Percentiles rank a stretch among this genome's conserved stretches.
phyloP scores from a whole-genome alignment of 2,888 invertebrate species.

The Anthrax anthrax region DNA sequence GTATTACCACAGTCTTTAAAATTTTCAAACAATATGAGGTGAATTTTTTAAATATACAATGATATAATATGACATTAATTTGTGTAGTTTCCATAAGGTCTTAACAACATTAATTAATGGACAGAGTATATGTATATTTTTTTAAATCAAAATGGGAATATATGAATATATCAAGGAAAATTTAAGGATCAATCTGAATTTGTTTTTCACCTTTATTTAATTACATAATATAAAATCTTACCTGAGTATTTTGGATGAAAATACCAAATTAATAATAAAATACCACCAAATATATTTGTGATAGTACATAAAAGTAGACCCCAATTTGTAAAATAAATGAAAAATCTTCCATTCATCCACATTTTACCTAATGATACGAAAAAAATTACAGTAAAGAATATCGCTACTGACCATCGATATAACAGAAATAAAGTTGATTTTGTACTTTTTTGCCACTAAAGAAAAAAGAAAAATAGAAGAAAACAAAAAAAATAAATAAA shows the following conservation, averaged over 20 bases:
- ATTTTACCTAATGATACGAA: slow-evolving; percentile 20
- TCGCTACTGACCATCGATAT: slow-evolving; percentile 28
- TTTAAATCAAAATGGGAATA: too few species aligned
- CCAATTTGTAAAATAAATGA: slow-evolving; percentile 34
- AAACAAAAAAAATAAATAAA: neutral
- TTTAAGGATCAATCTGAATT: too few species aligned
- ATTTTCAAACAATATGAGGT: too few species aligned
- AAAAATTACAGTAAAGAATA: slow-evolving; percentile 23
- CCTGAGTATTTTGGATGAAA: slow-evolving; percentile 19
- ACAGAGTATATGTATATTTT: too few species aligned
- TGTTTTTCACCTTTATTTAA: too few species aligned
- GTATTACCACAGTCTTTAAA: too few species aligned
- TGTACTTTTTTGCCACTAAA: slow-evolving; percentile 29
- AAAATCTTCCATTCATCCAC: slow-evolving; percentile 24
- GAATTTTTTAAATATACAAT: too few species aligned
- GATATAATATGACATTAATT: too few species aligned
- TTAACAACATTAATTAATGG: too few species aligned
- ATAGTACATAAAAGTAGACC: slow-evolving; percentile 26
- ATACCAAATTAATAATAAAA: slow-evolving; percentile 29
- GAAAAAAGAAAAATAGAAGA: slow-evolving; percentile 4
- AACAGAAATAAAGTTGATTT: slow-evolving; percentile 23
- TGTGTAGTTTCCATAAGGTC: too few species aligned
- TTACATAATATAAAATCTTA: too few species aligned
- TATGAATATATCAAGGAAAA: too few species aligned
- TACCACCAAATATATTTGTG: slow-evolving; percentile 24